Evolutionary conservation across 2,797 vertebrate species (phyloP).

Genomic region (Amphiprion clarkii): DNA sequence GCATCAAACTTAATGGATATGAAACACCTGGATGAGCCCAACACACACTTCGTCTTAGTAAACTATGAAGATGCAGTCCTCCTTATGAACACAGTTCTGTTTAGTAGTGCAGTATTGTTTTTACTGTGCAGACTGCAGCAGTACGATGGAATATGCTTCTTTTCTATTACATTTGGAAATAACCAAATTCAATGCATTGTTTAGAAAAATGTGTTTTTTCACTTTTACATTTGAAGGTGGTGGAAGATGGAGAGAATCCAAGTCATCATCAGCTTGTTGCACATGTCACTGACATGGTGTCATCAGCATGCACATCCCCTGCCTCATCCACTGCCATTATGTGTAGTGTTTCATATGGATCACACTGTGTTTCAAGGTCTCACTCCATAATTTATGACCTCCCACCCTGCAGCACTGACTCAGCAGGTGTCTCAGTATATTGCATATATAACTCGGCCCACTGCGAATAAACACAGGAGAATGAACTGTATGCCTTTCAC

Average conservation of each 20-base stretch:
- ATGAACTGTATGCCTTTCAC: slow-evolving; percentile 50
- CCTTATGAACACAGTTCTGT: too few relatives aligned
- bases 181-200: background rate
- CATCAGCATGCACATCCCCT: slow-evolving; percentile 46
- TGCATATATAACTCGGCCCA: slow-evolving; percentile 24
- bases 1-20: too few relatives aligned
- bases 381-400: slow-evolving; percentile 68
- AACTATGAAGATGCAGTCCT: too few relatives aligned
- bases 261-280: slow-evolving; percentile 18
- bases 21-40: too few relatives aligned
- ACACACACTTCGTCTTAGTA: too few relatives aligned
- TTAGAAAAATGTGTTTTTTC: background rate
- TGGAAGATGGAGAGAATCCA: slow-evolving; percentile 11
- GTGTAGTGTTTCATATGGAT: slow-evolving; percentile 39
- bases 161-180: too few relatives aligned
- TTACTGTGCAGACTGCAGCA: too few relatives aligned
- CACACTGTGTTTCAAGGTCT: slow-evolving; percentile 56
- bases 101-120: too few relatives aligned
- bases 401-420: slow-evolving; percentile 38
- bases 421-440: slow-evolving; percentile 58
- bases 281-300: background rate
- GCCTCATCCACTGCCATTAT: slow-evolving; percentile 14
- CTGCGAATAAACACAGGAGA: slow-evolving; percentile 53
- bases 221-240: background rate
- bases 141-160: too few relatives aligned